Evolutionary conservation across 35 echinoderm and acorn worm species (phyloP), one percentile per base, ranked within the genome.

Genomic region (Apostichopus japonicus): DNA sequence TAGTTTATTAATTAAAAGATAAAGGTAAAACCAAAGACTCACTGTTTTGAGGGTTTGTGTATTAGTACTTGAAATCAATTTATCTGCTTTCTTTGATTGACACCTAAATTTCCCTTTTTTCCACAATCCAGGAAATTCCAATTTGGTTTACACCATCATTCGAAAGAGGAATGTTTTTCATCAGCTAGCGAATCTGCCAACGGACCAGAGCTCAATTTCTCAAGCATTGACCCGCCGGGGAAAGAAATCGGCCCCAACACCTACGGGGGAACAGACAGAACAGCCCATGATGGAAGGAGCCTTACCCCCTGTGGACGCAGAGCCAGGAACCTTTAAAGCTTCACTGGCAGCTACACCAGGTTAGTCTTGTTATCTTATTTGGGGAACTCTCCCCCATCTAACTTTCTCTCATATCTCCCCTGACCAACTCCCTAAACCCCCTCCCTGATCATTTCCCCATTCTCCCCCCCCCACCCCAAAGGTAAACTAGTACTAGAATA

Each of bases 111-210:
- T 1, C 13, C 13, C 8, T 8, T 61, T 65, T n/a, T 67, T 90
- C 55, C 8, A 44, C 83, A 44, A 44, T 7, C 15, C 93, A 98
- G 97, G 97, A 53, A 98, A 98, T 80, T 94, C 97, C 81, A 98
- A 98, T 90, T 59, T 98, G 65, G 97, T 98, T 9, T 98, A 98
- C 91, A 98, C 97, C 57, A 98, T 98, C 91, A 98, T 98, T 54
- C 90, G 97, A 10, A 98, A 98, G 88, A 93, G 97, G 53, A 98
- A 94, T 83, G 97, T 98, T 24, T 98, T 98, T 91, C 97, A 98
- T 62, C 97, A 98, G 67, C 56, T 98, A 54, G 97, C 97, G 16
- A 98, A 98, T 88, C 87, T 98, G 44, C 97, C 97, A 13, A 94
- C 94, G 16, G 97, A 98, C 91, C 97, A 98, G 25, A 56, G 54